Base-by-base conservation (phyloP, 2,888 invertebrate species). In the Pollenia amentaria region DNA sequence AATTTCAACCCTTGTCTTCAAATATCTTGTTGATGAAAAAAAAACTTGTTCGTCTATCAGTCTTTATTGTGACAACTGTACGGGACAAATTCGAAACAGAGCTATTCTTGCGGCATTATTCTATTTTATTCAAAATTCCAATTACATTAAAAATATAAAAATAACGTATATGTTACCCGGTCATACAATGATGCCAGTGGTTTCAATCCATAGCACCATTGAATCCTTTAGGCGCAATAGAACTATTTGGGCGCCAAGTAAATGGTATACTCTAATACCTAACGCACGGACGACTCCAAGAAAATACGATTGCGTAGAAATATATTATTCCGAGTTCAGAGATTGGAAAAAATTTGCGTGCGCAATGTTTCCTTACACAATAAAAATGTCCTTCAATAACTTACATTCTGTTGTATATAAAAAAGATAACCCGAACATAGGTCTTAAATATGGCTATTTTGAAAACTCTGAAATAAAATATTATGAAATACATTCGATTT, bases 161-260 rank as follows among this genome's bases (percentile, higher is more conserved):
- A 62, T 62, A 14, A 62, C 40, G 11, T 62, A n/a, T 64, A 16
- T 18, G 42, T 18, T 46, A 46, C 67, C 55, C 38, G 81, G 77
- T 11, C 73, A 85, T 48, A 82, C 85, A 55, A 72, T 81, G 77
- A 85, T 81, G 77, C 77, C 77, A 1, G 81, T 81, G n/a, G 73
- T 81, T 48, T 73, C 78, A 29, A 86, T 82, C 11, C 78, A 78
- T 69, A 86, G 82, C 53, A 78, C 78, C 11, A 69, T 83, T 48
- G 75, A 86, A 42, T 69, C 67, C 6, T 79, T 79, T 69, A 73
- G 16, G 11, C 42, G 75, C 16, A 53, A 73, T n/a, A 67, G 29
- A 79, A 75, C 78, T 29, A 44, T 83, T 62, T 86, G 75, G 86
- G 79, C 83, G 21, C 75, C 70, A 62, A 55, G 62, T 53, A 73